Percentiles rank a stretch among this genome's conserved stretches.
These are phyloP conservation scores for Automeris io DNA, from an alignment of 2,888 invertebrate genomes.

Conservation along the genomic window DNA sequence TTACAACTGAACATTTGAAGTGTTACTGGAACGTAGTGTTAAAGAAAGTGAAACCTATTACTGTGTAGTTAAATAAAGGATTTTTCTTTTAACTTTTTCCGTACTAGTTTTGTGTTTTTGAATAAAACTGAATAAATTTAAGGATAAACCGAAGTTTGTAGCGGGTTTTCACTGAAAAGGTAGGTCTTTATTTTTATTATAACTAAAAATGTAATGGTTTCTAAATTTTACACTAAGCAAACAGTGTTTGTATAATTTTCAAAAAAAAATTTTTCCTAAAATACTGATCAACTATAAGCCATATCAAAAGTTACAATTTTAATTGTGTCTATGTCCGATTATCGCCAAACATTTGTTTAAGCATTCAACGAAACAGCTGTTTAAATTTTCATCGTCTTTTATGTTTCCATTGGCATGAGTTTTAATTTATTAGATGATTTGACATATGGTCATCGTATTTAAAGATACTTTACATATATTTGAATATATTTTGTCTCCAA, in stretches of 20 bases:
- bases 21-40: constrained; percentile 34
- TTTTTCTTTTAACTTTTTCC: constrained; percentile 29
- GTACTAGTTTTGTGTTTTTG: constrained; percentile 21
- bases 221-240: too few relatives aligned
- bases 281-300: not conserved
- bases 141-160: constrained; percentile 11
- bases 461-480: constrained; percentile 32
- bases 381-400: constrained; percentile 10
- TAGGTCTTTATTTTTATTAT: too few relatives aligned
- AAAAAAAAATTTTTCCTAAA: too few relatives aligned
- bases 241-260: too few relatives aligned
- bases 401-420: constrained; percentile 15
- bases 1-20: constrained; percentile 26
- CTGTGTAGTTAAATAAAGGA: constrained; percentile 40
- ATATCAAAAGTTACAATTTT: not conserved
- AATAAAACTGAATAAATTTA: constrained; percentile 18
- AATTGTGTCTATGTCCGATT: not conserved
- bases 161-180: constrained; percentile 6
- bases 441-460: constrained; percentile 24
- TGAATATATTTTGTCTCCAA: constrained; percentile 19
- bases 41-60: constrained; percentile 55
- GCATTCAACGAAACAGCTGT: constrained; percentile 1
- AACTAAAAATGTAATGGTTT: too few relatives aligned
- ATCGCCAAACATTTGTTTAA: not conserved
- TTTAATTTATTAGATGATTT: constrained; percentile 26